Evolutionary conservation across 2,113 vertebrate species (phyloP).

Genomic region (Ptychochromis oligacanthus): DNA sequence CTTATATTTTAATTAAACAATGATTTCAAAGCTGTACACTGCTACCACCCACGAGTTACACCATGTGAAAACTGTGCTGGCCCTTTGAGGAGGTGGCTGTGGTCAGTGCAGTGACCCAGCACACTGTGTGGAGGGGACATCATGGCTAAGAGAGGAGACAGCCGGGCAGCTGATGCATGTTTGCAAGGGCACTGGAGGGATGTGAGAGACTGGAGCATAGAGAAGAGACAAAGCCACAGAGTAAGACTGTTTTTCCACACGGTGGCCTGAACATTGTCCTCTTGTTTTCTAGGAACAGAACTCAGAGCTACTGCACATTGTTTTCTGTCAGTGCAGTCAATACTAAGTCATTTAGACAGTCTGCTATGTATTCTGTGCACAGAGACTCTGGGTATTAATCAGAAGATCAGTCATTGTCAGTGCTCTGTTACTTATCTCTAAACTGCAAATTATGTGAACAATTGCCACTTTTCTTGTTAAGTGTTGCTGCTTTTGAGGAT

Average conservation of each 20-base stretch:
- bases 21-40: not conserved
- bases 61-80: constrained; percentile 4
- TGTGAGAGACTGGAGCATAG: constrained; percentile 56
- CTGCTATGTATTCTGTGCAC: constrained; percentile 18
- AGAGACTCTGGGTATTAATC: not conserved
- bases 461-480: not conserved
- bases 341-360: constrained; percentile 35
- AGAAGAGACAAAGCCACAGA: constrained; percentile 65
- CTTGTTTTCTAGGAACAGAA: constrained; percentile 22
- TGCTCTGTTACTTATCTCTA: constrained; percentile 17
- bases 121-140: not conserved
- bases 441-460: not conserved
- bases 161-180: constrained; percentile 5
- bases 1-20: not conserved
- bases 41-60: constrained; percentile 28
- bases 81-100: not conserved
- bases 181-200: constrained; percentile 60
- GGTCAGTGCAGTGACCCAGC: not conserved
- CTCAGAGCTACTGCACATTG: not conserved
- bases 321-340: constrained; percentile 27
- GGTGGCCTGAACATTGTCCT: not conserved
- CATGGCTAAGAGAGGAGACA: constrained; percentile 37
- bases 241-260: constrained; percentile 36
- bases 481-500: not conserved
- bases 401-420: constrained; percentile 19